These are phyloP conservation scores for Diaphora mendica DNA, from an alignment of 2,888 invertebrate species.

Conservation along the genomic window DNA sequence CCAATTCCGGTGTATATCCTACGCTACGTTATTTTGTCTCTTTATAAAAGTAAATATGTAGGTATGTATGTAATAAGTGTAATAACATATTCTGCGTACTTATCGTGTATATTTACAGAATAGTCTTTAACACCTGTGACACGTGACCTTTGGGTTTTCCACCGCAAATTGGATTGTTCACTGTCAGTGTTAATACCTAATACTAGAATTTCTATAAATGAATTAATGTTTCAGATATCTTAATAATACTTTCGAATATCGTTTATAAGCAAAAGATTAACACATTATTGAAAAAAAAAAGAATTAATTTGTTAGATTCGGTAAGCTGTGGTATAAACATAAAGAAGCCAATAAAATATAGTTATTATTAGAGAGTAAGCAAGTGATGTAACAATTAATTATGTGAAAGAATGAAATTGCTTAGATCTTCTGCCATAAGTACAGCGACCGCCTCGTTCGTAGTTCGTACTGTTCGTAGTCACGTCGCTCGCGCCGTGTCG, in stretches of 20 bases:
- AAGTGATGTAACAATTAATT: background rate
- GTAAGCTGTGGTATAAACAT: background rate
- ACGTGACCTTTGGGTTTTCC: background rate
- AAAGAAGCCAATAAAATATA: background rate
- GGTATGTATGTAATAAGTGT: no score
- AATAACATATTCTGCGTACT: background rate
- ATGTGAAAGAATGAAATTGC: background rate
- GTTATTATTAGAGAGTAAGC: background rate
- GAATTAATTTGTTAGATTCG: background rate
- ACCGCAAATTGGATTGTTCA: background rate
- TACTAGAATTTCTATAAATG: background rate
- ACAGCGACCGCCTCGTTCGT: slow-evolving; percentile 17
- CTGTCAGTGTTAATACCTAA: background rate
- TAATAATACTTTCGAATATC: background rate
- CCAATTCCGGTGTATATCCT: background rate
- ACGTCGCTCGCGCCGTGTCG: slow-evolving; percentile 31
- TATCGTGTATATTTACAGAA: background rate
- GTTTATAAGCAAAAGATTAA: background rate
- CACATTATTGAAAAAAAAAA: background rate
- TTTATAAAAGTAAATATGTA: background rate
- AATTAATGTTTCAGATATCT: background rate
- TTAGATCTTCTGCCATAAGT: slow-evolving; percentile 13
- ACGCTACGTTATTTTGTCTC: no score
- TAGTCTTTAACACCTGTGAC: background rate
- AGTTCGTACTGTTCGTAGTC: no score